These are phyloP conservation scores for Ditula angustiorana DNA, from an alignment of 2,888 invertebrate species.

Conservation along the genomic window DNA sequence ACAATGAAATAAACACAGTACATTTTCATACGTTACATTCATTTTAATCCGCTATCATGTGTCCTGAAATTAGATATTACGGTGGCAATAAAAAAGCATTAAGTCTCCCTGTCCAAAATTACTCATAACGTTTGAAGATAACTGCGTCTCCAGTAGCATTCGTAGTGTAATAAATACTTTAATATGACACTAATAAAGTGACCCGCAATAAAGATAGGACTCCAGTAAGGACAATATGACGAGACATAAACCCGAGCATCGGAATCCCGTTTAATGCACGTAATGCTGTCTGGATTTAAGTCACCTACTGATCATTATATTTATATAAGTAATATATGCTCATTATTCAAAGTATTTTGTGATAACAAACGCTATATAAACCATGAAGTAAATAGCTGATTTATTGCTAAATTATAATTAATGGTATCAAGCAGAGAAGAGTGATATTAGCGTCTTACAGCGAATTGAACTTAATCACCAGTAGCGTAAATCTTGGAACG, in stretches of 20 bases:
- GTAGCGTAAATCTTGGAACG: too few species aligned
- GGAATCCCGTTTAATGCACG: slow-evolving; percentile 53
- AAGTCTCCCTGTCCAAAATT: slow-evolving; percentile 15
- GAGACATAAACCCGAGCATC: slow-evolving; percentile 51
- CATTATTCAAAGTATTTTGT: background rate
- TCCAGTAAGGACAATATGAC: slow-evolving; percentile 47
- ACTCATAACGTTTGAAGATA: slow-evolving; percentile 34
- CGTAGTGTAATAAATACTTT: slow-evolving; percentile 52
- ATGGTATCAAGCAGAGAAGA: too few species aligned
- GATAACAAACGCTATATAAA: too few species aligned
- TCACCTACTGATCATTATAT: slow-evolving; percentile 22
- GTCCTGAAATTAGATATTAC: slow-evolving; percentile 8
- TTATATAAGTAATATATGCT: too few species aligned
- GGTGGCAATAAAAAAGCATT: slow-evolving; percentile 24
- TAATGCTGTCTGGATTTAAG: slow-evolving; percentile 46
- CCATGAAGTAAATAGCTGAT: too few species aligned
- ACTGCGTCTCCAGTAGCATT: slow-evolving; percentile 47
- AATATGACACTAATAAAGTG: slow-evolving; percentile 59
- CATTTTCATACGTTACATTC: background rate
- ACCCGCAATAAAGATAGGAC: slow-evolving; percentile 58
- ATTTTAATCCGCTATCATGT: background rate
- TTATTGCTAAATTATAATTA: too few species aligned
- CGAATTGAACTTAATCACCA: too few species aligned
- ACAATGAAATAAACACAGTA: too few species aligned
- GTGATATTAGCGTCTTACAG: too few species aligned